Evolutionary conservation across 2,888 invertebrate genomes (phyloP).

Genomic region (Himalopsyche kuldschensis): DNA sequence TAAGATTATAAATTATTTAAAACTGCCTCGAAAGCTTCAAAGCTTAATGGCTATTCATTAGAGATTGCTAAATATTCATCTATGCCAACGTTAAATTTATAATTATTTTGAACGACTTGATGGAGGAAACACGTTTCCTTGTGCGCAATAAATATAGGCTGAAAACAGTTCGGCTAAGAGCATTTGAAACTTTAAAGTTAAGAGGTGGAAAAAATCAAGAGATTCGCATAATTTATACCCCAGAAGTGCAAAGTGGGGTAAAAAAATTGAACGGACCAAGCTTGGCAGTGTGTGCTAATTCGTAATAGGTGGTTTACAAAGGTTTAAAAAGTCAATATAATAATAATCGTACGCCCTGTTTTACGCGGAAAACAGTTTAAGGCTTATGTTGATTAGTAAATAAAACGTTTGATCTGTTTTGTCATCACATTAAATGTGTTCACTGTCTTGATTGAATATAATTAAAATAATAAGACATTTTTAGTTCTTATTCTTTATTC

Average conservation of each 20-base stretch:
- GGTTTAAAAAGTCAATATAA: too few species aligned
- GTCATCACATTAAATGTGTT: too few species aligned
- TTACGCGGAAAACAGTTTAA: too few species aligned
- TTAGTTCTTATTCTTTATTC: too few species aligned
- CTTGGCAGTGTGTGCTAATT: not conserved
- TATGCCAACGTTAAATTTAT: not conserved
- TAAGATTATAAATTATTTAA: not conserved
- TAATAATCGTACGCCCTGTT: too few species aligned
- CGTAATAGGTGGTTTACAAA: not conserved
- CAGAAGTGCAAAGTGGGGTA: not conserved
- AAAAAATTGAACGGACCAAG: not conserved
- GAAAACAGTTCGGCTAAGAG: not conserved
- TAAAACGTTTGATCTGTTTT: too few species aligned
- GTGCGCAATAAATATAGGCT: not conserved
- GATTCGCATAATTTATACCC: not conserved
- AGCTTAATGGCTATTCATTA: not conserved
- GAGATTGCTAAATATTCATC: not conserved
- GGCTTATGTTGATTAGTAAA: too few species aligned
- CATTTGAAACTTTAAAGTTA: not conserved
- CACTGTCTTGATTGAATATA: too few species aligned
- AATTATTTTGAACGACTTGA: not conserved
- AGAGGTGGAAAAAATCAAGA: not conserved
- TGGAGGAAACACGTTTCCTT: not conserved
- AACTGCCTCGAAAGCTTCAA: not conserved
- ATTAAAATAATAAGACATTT: too few species aligned